Base-by-base conservation (phyloP, 2,888 invertebrate species). In the Coelinius sp. region DNA sequence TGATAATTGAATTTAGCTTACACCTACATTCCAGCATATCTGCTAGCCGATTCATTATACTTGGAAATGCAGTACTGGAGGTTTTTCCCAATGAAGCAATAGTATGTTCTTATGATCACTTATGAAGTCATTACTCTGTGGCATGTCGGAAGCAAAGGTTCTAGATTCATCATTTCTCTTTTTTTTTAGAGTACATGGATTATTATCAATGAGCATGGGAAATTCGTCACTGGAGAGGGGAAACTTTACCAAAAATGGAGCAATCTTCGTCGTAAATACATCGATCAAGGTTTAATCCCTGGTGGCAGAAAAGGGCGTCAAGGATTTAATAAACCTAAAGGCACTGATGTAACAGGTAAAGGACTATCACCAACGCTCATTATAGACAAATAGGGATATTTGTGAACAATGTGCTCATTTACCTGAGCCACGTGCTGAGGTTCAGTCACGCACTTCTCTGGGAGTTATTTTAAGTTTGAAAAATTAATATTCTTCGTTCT, bases 301-400 rank as follows among this genome's bases (percentile, higher is more conserved):
- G 17, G 62, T 27, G 62, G 62, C 1, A 17, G 62, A 7, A 62
- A 62, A 25, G 62, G 31, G 38, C 31, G 62, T 7, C 62, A 62
- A 17, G 31, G 62, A 8, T 14, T 0, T 17, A 62, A 62, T 14
- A 24, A 38, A 27, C 35, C 35, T 27, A 38, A 31, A 24, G 62
- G 24, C 24, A 14, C 6, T 27, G 6, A 27, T 20, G 56, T 27
- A 4, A 31, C 25, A 56, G 56, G 56, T 56, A 24, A 25, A 22
- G 4, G 7, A 20, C n/a, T 20, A 27, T 4, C 14, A 7, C 25
- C 10, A 56, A 7, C n/a, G n/a, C n/a, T n/a, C n/a, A n/a, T n/a
- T n/a, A n/a, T n/a, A n/a, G n/a, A n/a, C n/a, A n/a, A n/a, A n/a
- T n/a, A n/a, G n/a, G n/a, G n/a, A 6, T 31, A 31, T 56, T 56